Base-by-base conservation (phyloP, 2,113 vertebrate species). In the Gila orcuttii region DNA sequence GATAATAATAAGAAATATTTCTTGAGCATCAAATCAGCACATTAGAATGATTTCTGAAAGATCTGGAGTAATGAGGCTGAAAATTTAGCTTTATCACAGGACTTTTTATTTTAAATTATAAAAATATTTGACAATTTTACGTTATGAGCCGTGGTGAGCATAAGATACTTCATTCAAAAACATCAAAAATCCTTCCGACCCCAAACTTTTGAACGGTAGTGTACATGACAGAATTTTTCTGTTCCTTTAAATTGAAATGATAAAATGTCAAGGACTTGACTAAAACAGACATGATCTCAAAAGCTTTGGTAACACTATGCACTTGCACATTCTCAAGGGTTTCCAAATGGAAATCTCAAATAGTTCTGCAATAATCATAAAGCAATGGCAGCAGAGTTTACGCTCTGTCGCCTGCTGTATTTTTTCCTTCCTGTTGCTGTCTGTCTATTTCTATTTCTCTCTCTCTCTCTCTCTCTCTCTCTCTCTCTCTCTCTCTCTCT, bases 341-440 rank as follows among this genome's bases (percentile, higher is more conserved):
- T 25, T 74, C 31, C 52, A 33, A 21, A 50, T 50, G 60, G 39
- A 68, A 82, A 68, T 68, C 60, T 82, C 60, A 21, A 15, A 62
- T 60, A 45, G 55, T 60, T 84, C 6, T 75, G 23, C 36, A 62
- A 33, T 73, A 31, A 75, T 62, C 52, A 31, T 17, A 60, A 59
- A 42, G 57, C n/a, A 84, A 62, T 3, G 36, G 69, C 64, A 73
- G 80, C 23, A 86, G 84, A 84, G 77, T 88, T 47, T 42, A 45
- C 88, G 79, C 45, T 68, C 57, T 42, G 59, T 66, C 55, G 3
- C 36, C 23, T 57, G 39, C 39, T 17, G 23, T 59, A 28, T 55
- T 23, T 66, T 47, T 28, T 21, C 57, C 28, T 45, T 75, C n/a
- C 82, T 42, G 87, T 91, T 88, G 85, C 87, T 91, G 88, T 88